Conservation (phyloP, 2,888 invertebrate genomes). For the Seira musarum region DNA sequence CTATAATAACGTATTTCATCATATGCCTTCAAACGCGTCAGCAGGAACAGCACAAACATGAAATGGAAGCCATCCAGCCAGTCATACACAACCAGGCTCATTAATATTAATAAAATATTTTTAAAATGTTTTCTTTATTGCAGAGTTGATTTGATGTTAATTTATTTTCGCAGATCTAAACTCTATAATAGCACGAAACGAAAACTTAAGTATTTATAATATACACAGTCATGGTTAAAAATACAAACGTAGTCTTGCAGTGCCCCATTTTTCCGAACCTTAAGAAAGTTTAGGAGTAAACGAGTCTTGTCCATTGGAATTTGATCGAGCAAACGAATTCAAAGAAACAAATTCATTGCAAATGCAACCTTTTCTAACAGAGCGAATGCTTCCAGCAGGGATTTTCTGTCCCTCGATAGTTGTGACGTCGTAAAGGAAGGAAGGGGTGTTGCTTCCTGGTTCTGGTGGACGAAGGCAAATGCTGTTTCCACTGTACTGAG, state of each 20-base stretch:
- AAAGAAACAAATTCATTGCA: constrained; percentile 19
- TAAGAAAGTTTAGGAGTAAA: too few relatives aligned
- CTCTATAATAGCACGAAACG: too few relatives aligned
- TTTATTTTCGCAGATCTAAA: too few relatives aligned
- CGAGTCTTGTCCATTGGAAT: background rate
- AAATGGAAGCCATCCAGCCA: constrained; percentile 3
- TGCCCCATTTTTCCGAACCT: too few relatives aligned
- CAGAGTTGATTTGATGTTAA: background rate
- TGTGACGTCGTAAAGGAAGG: constrained; percentile 49
- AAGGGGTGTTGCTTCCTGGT: constrained; percentile 44
- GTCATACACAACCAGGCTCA: background rate
- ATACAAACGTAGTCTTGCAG: too few relatives aligned
- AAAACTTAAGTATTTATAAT: constrained; percentile 17
- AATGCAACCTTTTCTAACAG: constrained; percentile 62
- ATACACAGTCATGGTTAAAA: background rate
- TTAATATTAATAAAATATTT: background rate
- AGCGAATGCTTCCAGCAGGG: constrained; percentile 54
- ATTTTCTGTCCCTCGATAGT: constrained; percentile 21
- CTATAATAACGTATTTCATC: constrained; percentile 43
- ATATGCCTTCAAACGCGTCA: constrained; percentile 43
- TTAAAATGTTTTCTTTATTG: background rate
- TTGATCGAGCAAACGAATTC: constrained; percentile 22
- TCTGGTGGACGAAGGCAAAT: constrained; percentile 60
- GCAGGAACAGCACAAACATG: background rate
- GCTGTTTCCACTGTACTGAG: constrained; percentile 57